Conservation (phyloP, 2,797 vertebrate genomes). For the Esox masquinongy region DNA sequence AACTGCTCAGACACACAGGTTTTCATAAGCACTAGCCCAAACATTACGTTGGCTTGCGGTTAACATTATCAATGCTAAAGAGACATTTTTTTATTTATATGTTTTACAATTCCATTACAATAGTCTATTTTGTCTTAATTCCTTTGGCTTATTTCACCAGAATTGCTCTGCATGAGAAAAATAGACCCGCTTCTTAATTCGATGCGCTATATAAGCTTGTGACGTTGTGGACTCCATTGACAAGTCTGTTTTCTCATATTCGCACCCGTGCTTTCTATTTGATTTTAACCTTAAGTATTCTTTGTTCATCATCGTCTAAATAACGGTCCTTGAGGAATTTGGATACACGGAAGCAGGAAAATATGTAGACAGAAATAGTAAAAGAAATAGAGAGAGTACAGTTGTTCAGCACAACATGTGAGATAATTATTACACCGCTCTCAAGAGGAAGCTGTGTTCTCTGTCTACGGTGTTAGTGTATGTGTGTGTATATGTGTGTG, state of each 20-base stretch:
- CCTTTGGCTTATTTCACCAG: background rate
- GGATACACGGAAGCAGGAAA: background rate
- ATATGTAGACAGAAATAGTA: background rate
- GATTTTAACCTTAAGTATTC: background rate
- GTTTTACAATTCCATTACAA: background rate
- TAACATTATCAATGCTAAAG: background rate
- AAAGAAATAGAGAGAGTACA: slow-evolving; percentile 2
- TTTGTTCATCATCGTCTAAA: background rate
- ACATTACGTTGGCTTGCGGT: background rate
- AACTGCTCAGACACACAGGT: background rate
- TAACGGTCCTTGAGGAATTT: background rate
- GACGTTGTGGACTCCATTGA: background rate
- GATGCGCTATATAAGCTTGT: too few relatives aligned
- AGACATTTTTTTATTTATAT: background rate
- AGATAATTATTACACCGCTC: slow-evolving; percentile 41
- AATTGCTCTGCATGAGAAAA: background rate
- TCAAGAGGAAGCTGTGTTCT: background rate
- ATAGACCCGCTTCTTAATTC: too few relatives aligned
- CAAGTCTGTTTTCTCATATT: too few relatives aligned
- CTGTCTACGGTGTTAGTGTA: background rate
- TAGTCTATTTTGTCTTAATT: background rate
- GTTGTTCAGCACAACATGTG: slow-evolving; percentile 38
- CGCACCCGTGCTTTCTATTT: background rate
- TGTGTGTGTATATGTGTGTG: background rate
- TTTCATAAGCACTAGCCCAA: background rate